Evolutionary conservation across 2,888 invertebrate genomes (phyloP).

Genomic region (Elegia similella): DNA sequence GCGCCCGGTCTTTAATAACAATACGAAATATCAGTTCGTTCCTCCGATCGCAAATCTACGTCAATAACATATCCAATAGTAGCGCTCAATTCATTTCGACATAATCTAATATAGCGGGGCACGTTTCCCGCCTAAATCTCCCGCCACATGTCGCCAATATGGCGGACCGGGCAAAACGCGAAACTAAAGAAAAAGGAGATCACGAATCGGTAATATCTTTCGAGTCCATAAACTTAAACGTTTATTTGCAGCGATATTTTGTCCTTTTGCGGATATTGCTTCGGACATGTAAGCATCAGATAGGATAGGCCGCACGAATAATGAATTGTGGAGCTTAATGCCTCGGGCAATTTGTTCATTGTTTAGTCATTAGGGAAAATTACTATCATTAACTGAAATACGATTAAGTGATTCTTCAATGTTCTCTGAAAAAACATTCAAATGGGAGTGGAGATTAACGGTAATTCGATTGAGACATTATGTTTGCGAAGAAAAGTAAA

Average conservation of each 20-base stretch:
- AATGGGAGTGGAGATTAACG: not conserved
- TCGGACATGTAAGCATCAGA: slow-evolving; percentile 59
- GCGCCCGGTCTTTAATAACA: slow-evolving; percentile 76
- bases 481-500: slow-evolving; percentile 11
- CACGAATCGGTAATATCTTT: slow-evolving; percentile 82
- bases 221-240: slow-evolving; percentile 81
- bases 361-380: slow-evolving; percentile 8
- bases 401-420: slow-evolving; percentile 5
- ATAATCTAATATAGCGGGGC: slow-evolving; percentile 80
- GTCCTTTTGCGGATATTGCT: slow-evolving; percentile 79
- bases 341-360: slow-evolving; percentile 1
- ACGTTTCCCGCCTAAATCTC: slow-evolving; percentile 81
- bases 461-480: not conserved
- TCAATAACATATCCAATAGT: slow-evolving; percentile 82
- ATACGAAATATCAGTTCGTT: slow-evolving; percentile 82
- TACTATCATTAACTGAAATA: slow-evolving; percentile 9
- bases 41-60: slow-evolving; percentile 81
- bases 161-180: slow-evolving; percentile 75
- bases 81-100: slow-evolving; percentile 80
- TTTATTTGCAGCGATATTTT: slow-evolving; percentile 81
- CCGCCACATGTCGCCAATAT: slow-evolving; percentile 82
- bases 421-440: not conserved
- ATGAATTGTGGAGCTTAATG: slow-evolving; percentile 1
- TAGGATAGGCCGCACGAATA: slow-evolving; percentile 9
- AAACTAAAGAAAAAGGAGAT: slow-evolving; percentile 80